phyloP scores from a whole-genome alignment of 1,140 invertebrate genomes.

The Lordiphosa collinella region DNA sequence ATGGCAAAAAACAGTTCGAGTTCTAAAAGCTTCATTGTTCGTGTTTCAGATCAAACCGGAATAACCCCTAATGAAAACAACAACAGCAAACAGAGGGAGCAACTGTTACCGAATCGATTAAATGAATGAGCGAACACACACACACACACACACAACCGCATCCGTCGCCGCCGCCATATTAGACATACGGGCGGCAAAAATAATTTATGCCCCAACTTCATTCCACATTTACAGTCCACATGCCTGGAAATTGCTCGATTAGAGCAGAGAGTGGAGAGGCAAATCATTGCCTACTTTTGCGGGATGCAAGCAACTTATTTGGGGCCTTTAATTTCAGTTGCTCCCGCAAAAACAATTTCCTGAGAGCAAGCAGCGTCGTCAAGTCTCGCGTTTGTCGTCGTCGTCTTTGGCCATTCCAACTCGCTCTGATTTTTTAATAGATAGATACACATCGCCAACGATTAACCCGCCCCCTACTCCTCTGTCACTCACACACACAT shows the following conservation, averaged over 20 bases:
- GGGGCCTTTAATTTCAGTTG: neutral
- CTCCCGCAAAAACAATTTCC: slow-evolving; percentile 58
- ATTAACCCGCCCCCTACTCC: slow-evolving; percentile 53
- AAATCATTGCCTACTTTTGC: slow-evolving; percentile 22
- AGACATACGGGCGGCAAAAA: slow-evolving; percentile 55
- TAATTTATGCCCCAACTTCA: slow-evolving; percentile 55
- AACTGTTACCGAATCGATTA: slow-evolving; percentile 70
- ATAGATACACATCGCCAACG: slow-evolving; percentile 72
- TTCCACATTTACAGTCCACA: slow-evolving; percentile 5
- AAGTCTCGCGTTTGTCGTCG: slow-evolving; percentile 26
- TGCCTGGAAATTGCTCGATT: slow-evolving; percentile 33
- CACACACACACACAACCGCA: slow-evolving; percentile 26
- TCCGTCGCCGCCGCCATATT: slow-evolving; percentile 63
- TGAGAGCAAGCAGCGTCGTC: slow-evolving; percentile 48
- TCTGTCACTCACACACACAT: neutral
- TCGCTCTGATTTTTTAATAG: slow-evolving; percentile 73
- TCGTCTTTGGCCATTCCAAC: slow-evolving; percentile 56
- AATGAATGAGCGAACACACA: slow-evolving; percentile 40
- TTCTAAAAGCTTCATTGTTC: slow-evolving; percentile 27
- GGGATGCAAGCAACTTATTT: neutral
- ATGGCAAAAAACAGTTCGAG: slow-evolving; percentile 29
- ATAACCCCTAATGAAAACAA: slow-evolving; percentile 75
- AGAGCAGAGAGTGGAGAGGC: slow-evolving; percentile 11
- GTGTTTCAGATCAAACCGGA: slow-evolving; percentile 61
- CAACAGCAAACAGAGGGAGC: slow-evolving; percentile 23